Evolutionary conservation across 2,113 vertebrate species (phyloP), one percentile per base, ranked within the genome.

Genomic region (Periophthalmus modestus): DNA sequence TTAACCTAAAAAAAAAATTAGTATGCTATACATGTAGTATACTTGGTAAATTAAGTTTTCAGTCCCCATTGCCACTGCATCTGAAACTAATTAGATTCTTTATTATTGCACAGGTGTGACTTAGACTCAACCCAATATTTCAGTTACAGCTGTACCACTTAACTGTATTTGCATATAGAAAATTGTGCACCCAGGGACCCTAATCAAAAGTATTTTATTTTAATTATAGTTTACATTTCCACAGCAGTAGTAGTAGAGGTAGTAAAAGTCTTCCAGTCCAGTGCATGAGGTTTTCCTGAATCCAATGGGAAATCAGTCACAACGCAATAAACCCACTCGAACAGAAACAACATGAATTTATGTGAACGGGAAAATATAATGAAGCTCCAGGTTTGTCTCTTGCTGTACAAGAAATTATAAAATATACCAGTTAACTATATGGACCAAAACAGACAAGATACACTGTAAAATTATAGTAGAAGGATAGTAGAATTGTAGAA

Each of bases 301-400:
- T 63, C 61, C 61, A 36, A 33, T 7, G 61, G 61, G 61, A 63
- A 63, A 63, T 36, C 16, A 36, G 33, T 34, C 61, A 63, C 15
- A 63, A 16, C 2, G 24, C 28, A 16, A 36, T 63, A 36, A 63
- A 63, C 19, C 28, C 28, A 36, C 28, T 63, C 28, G 6, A 36
- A 61, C 21, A 13, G 10, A 24, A 62, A 34, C 13, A 34, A 62
- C 3, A 5, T 4, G 3, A 14, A 36, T 62, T 62, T 18, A 62
- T 62, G 15, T 18, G 28, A 62, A 18, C 4, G 5, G 15, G 28
- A 9, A 36, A 63, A 36, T 18, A 36, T 63, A 63, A 63, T 36
- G 28, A 63, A 36, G 61, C 5, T 28, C 23, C 12, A 28, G 21
- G 57, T 63, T 36, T 4, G 61, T 36, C 5, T 34, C 28, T 15